Percentiles rank a stretch among this genome's conserved stretches.
These are phyloP conservation scores for Erithacus rubecula DNA, from an alignment of 2,797 vertebrate genomes.

Conservation along the genomic window DNA sequence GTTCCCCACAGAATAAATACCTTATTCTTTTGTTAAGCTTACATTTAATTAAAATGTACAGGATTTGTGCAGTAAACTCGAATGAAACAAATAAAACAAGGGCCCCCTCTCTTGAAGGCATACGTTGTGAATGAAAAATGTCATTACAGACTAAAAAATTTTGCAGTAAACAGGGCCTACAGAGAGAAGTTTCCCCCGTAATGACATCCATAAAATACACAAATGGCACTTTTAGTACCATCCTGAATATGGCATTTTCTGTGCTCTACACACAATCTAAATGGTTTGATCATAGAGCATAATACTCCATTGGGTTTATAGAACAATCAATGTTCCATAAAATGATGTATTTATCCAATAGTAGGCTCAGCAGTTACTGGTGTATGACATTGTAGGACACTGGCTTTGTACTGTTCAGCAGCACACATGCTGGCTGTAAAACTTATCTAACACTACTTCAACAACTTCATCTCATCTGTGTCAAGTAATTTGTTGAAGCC, in stretches of 20 bases:
- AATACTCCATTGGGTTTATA: conserved; percentile 89
- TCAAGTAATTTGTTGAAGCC: conserved; percentile 88
- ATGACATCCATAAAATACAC: conserved; percentile 88
- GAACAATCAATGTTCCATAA: conserved; percentile 91
- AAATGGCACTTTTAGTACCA: conserved; percentile 87
- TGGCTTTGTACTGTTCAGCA: conserved; percentile 75
- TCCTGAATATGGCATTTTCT: conserved; percentile 87
- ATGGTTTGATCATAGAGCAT: conserved; percentile 88
- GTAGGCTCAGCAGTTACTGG: conserved; percentile 83
- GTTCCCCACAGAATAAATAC: conserved; percentile 76
- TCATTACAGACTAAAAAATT: conserved; percentile 85
- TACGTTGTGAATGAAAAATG: conserved; percentile 88
- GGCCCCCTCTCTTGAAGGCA: conserved; percentile 85
- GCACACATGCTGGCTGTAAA: conserved; percentile 79
- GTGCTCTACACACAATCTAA: conserved; percentile 86
- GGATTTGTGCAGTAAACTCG: conserved; percentile 82
- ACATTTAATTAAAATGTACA: conserved; percentile 89
- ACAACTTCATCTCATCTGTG: conserved; percentile 89
- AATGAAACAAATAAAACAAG: conserved; percentile 88
- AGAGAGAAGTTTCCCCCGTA: conserved; percentile 84
- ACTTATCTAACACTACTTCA: conserved; percentile 83
- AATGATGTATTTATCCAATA: conserved; percentile 91
- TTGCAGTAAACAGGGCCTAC: conserved; percentile 85
- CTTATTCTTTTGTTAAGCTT: conserved; percentile 84
- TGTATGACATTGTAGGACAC: conserved; percentile 83